Evolutionary conservation across 2,797 vertebrate species (phyloP).

Genomic region (Chrysocyon brachyurus): DNA sequence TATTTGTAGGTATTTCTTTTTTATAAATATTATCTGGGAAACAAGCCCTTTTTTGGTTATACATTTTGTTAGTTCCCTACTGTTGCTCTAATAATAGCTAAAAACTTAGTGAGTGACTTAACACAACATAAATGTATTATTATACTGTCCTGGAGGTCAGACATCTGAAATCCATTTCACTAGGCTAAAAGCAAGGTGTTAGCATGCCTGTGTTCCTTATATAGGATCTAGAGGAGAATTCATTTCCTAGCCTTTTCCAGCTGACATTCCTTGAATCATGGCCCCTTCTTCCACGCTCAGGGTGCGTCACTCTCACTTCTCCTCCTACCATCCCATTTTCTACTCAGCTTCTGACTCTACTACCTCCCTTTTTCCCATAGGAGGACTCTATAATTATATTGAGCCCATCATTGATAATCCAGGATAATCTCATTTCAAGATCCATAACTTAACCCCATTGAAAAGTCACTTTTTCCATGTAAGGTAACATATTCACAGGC

Average conservation of each 20-base stretch:
- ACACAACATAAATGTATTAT: not conserved
- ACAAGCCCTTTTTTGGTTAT: not conserved
- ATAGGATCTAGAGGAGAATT: not conserved
- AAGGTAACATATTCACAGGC: not conserved
- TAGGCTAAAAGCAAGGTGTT: not conserved
- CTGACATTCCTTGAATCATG: not conserved
- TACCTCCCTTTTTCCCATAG: not conserved
- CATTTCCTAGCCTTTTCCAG: not conserved
- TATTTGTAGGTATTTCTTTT: not conserved
- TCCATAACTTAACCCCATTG: not conserved
- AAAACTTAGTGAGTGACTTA: not conserved
- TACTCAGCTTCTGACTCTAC: not conserved
- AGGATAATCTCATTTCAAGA: not conserved
- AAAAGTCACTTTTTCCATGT: not conserved
- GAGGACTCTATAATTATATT: not conserved
- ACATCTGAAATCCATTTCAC: not conserved
- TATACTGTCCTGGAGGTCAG: not conserved
- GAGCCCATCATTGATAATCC: not conserved
- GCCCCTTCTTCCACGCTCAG: not conserved
- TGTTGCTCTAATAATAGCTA: not conserved
- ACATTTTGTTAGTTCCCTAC: not conserved
- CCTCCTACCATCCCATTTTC: not conserved
- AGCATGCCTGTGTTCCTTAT: not conserved
- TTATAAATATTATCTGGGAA: not conserved
- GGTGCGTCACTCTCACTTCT: not conserved